phyloP scores from a whole-genome alignment of 1,140 invertebrate species.

The Trialeurodes vaporariorum region DNA sequence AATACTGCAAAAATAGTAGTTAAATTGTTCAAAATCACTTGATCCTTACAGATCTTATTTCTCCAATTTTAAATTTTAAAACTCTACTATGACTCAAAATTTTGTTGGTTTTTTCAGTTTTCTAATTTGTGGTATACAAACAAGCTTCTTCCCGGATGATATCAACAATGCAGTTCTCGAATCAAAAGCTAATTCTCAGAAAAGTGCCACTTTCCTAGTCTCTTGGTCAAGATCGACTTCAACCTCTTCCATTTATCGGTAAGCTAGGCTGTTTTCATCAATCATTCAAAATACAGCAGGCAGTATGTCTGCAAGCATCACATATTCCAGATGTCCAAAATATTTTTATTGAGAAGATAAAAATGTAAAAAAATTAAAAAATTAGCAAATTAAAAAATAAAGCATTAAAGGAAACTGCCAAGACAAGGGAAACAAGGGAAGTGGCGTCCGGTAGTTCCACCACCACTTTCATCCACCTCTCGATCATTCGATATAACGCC shows the following conservation, averaged over 20 bases:
- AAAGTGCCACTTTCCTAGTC: conserved; percentile 48
- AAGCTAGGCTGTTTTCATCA: conserved; percentile 23
- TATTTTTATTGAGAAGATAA: not conserved
- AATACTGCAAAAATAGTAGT: too few species aligned
- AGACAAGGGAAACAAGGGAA: not conserved
- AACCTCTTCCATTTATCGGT: conserved; percentile 50
- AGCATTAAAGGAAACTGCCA: not conserved
- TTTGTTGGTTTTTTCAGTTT: conserved; percentile 31
- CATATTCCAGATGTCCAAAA: not conserved
- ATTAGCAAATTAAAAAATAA: not conserved
- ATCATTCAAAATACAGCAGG: too few species aligned
- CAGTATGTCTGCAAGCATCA: not conserved
- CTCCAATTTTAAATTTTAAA: too few species aligned
- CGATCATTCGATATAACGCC: too few species aligned
- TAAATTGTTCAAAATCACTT: too few species aligned
- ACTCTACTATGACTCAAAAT: not conserved
- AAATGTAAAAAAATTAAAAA: not conserved
- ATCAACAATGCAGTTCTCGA: conserved; percentile 40
- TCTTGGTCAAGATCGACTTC: conserved; percentile 51
- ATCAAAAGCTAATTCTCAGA: conserved; percentile 31
- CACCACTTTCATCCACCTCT: too few species aligned
- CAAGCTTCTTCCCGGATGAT: conserved; percentile 40
- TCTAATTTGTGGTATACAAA: conserved; percentile 36
- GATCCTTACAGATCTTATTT: too few species aligned
- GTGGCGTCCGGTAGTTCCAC: too few species aligned